Percentiles rank a stretch among this genome's conserved stretches.
Evolutionary conservation across 2,797 vertebrate genomes (phyloP).

Genomic region (Catostomus latipinnis): DNA sequence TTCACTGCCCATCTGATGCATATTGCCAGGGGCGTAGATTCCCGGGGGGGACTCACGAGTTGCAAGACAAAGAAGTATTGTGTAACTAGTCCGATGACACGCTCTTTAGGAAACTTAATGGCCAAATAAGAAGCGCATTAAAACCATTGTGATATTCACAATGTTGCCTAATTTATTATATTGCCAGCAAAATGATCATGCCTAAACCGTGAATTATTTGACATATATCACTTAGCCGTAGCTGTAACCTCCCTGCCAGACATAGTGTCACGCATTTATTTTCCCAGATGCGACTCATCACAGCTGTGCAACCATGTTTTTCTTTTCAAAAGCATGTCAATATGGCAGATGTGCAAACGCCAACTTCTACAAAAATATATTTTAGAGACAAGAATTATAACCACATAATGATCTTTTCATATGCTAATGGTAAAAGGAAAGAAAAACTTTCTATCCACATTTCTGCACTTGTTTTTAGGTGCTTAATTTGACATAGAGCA

Average conservation of each 20-base stretch:
- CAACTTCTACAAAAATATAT: background rate
- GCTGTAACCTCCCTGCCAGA: slow-evolving; percentile 5
- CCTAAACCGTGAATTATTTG: background rate
- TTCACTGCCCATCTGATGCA: no score
- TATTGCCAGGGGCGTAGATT: no score
- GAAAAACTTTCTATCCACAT: background rate
- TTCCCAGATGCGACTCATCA: background rate
- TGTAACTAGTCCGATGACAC: no score
- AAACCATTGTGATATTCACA: no score
- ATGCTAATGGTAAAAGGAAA: slow-evolving; percentile 29
- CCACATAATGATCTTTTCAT: slow-evolving; percentile 65
- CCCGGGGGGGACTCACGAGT: no score
- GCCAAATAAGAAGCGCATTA: no score
- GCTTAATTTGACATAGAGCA: background rate
- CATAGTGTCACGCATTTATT: background rate
- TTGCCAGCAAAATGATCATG: background rate
- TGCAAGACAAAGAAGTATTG: no score
- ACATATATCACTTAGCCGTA: background rate
- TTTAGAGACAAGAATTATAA: slow-evolving; percentile 47
- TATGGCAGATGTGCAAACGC: slow-evolving; percentile 26
- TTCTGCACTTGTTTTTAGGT: slow-evolving; percentile 5
- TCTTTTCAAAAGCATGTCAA: slow-evolving; percentile 13
- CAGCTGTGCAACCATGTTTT: slow-evolving; percentile 9
- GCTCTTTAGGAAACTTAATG: no score
- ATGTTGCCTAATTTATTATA: no score